These are phyloP conservation scores for Merodon equestris DNA, from an alignment of 2,888 invertebrate genomes.

Conservation along the genomic window DNA sequence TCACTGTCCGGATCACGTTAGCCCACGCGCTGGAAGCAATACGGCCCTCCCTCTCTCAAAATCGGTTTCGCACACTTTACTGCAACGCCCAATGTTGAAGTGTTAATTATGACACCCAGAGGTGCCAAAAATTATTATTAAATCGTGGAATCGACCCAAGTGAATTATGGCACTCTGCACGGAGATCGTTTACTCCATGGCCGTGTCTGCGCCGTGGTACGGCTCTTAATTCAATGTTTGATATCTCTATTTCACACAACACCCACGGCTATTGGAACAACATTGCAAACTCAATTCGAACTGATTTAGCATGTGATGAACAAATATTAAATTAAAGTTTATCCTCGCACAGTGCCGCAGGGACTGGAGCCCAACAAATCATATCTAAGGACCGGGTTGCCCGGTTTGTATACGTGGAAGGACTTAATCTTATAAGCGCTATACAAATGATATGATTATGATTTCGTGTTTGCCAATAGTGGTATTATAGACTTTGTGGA, in stretches of 20 bases:
- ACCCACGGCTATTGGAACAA: conserved; percentile 51
- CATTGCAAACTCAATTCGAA: conserved; percentile 41
- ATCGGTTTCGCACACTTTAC: conserved; percentile 47
- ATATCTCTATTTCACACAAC: conserved; percentile 52
- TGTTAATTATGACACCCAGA: conserved; percentile 69
- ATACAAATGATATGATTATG: no score
- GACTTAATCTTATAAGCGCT: no score
- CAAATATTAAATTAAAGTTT: conserved; percentile 67
- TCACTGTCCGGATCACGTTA: no score
- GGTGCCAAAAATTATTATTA: conserved; percentile 64
- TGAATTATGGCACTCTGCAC: conserved; percentile 49
- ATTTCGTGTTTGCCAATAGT: no score
- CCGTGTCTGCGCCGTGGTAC: no score
- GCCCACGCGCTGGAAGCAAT: no score
- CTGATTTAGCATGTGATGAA: conserved; percentile 58
- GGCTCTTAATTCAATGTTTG: conserved; percentile 27
- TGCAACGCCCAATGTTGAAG: conserved; percentile 57
- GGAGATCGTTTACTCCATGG: neutral
- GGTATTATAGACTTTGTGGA: no score
- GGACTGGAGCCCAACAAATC: neutral
- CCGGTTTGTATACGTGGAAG: no score
- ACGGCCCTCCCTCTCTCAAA: conserved; percentile 28
- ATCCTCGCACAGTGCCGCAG: conserved; percentile 28
- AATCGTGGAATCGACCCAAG: conserved; percentile 49
- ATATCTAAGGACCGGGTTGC: no score